Conservation (phyloP, 2,888 invertebrate genomes). For the Ochlodes sylvanus region DNA sequence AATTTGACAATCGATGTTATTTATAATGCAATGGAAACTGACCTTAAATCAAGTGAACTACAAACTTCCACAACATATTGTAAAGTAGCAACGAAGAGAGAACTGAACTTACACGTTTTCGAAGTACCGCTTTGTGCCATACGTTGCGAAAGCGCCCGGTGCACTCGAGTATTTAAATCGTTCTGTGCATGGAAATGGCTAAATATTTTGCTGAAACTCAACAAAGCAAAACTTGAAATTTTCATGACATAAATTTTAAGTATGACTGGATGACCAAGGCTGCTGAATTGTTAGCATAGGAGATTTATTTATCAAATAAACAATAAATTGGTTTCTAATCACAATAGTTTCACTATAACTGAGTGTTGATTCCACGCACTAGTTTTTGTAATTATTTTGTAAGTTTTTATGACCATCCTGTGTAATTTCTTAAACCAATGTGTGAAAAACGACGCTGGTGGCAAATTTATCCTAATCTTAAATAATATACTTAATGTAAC, state of each 20-base stretch:
- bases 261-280: constrained; percentile 3
- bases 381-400: too few species aligned
- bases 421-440: too few species aligned
- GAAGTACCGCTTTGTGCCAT: not conserved
- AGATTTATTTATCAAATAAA: not conserved
- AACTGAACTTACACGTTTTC: not conserved
- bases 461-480: too few species aligned
- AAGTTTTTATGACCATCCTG: too few species aligned
- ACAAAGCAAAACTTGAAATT: constrained; percentile 13
- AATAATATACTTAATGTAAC: too few species aligned
- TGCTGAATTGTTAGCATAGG: constrained; percentile 3
- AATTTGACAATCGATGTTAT: too few species aligned
- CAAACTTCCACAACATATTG: not conserved
- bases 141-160: not conserved
- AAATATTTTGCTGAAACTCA: not conserved
- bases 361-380: too few species aligned
- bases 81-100: not conserved
- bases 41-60: not conserved
- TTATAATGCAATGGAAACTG: too few species aligned
- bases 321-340: too few species aligned
- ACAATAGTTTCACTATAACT: too few species aligned
- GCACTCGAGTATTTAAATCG: constrained; percentile 3
- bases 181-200: constrained; percentile 17
- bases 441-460: too few species aligned
- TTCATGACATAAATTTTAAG: constrained; percentile 11